Percentiles rank a stretch among this genome's conserved stretches.
Conservation (phyloP, 64 coral and sea anemone species). For the Stichodactyla helianthus region DNA sequence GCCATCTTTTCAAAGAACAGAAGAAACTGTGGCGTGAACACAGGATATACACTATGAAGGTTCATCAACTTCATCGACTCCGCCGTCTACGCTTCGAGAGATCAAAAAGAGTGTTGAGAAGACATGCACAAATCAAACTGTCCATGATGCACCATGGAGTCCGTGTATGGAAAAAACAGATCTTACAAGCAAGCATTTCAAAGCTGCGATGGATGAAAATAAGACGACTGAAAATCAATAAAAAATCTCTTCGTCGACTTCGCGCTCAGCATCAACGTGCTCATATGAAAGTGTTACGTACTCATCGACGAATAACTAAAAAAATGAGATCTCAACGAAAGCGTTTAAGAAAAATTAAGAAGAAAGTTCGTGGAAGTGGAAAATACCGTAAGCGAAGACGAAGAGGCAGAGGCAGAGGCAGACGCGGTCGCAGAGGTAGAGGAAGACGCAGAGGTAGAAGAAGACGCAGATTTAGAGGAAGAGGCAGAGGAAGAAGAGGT, state of each 20-base stretch:
- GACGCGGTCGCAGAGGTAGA: background rate
- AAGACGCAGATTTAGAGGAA: background rate
- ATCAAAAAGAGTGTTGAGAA: background rate
- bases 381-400: background rate
- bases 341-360: background rate
- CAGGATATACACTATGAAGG: background rate
- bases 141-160: background rate
- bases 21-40: background rate
- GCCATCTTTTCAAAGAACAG: background rate
- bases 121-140: background rate
- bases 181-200: background rate
- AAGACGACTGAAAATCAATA: background rate
- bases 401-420: background rate
- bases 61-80: background rate
- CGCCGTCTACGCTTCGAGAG: background rate
- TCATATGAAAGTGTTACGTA: background rate
- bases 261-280: background rate
- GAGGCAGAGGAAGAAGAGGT: background rate
- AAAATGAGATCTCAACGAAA: background rate
- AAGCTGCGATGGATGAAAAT: background rate
- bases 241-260: background rate
- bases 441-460: background rate
- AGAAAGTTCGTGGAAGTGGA: background rate
- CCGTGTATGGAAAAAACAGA: background rate
- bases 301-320: background rate